Evolutionary conservation across 2,113 vertebrate genomes (phyloP).

Genomic region (Ramphastos sulfuratus): DNA sequence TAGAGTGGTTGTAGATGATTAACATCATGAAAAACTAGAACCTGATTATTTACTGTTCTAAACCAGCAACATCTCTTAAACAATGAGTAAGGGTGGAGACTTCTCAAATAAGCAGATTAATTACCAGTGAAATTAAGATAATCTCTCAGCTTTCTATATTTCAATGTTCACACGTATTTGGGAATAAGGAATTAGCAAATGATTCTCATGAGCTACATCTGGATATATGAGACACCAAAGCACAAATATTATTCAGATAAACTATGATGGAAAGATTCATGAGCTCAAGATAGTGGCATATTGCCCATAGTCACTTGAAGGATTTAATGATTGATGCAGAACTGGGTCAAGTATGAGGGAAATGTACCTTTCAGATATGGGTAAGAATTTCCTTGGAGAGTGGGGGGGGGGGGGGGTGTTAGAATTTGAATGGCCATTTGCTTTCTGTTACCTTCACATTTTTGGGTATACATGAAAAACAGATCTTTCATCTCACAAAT

Average conservation of each 20-base stretch:
- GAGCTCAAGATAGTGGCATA: background rate
- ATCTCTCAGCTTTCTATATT: background rate
- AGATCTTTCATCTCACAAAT: background rate
- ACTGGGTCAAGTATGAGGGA: background rate
- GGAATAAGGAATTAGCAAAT: background rate
- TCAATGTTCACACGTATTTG: background rate
- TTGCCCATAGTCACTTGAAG: background rate
- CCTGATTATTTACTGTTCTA: background rate
- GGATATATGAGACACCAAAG: background rate
- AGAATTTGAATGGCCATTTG: background rate
- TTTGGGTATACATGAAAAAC: background rate
- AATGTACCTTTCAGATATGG: background rate
- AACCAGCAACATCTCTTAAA: background rate
- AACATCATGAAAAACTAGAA: conserved; percentile 8
- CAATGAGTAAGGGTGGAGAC: background rate
- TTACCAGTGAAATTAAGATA: background rate
- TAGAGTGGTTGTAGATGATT: background rate
- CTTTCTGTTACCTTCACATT: background rate
- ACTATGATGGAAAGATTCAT: background rate
- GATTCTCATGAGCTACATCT: background rate
- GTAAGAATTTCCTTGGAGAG: background rate
- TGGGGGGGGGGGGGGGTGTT: rapidly evolving
- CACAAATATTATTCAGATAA: background rate
- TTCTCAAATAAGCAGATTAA: background rate
- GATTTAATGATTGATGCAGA: background rate